Evolutionary conservation across 2,888 invertebrate species (phyloP).

Genomic region (Bembecia ichneumoniformis): DNA sequence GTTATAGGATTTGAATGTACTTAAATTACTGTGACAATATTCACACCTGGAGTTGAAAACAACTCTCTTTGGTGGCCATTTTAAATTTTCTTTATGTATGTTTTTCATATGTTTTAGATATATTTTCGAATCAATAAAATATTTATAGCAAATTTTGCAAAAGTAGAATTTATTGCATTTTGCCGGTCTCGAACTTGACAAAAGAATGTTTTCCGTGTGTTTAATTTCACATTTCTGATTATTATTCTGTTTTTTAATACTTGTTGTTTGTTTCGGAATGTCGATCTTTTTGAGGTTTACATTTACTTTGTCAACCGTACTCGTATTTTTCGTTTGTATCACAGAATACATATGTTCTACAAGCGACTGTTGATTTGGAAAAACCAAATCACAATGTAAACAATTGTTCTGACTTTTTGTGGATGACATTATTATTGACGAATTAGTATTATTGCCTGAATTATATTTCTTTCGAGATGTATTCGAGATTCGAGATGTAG

Average conservation of each 20-base stretch:
- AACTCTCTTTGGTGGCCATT: not conserved
- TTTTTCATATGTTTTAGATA: not conserved
- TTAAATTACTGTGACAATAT: not conserved
- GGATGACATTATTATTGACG: not conserved
- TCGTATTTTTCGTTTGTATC: slow-evolving; percentile 19
- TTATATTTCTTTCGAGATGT: slow-evolving; percentile 2
- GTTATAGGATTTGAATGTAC: slow-evolving; percentile 14
- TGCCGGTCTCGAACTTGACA: not conserved
- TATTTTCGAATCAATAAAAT: not conserved
- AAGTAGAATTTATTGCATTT: not conserved
- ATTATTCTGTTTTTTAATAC: too few relatives aligned
- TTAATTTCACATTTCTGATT: not conserved
- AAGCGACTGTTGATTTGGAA: slow-evolving; percentile 29
- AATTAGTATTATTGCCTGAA: not conserved
- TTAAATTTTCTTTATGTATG: not conserved
- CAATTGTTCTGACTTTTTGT: slow-evolving; percentile 16
- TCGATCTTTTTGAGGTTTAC: not conserved
- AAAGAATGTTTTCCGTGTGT: not conserved
- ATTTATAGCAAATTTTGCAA: not conserved
- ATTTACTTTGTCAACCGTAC: not conserved
- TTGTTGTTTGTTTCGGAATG: not conserved
- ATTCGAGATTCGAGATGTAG: too few relatives aligned
- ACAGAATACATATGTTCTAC: slow-evolving; percentile 49
- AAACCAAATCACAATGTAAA: slow-evolving; percentile 39
- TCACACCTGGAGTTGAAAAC: not conserved